Evolutionary conservation across 1,140 invertebrate genomes (phyloP), one percentile per base, ranked within the genome.

Genomic region (Drosophila paulistorum): DNA sequence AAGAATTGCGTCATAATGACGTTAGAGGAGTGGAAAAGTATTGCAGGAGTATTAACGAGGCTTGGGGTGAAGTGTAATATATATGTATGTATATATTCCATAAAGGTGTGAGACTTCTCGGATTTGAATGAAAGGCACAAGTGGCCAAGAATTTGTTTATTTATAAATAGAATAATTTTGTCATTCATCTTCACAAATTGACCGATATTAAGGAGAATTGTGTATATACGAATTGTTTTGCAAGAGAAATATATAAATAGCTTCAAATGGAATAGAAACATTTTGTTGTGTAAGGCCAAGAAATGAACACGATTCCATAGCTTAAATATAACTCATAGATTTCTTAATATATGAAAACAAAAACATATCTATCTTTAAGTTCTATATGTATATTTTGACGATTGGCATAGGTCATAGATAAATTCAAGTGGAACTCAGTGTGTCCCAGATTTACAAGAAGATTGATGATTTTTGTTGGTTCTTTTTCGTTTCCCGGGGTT

Each of bases 131-230:
- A 70, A 60, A 45, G 58, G 57, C 48, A 57, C 75, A 65, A 71
- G 73, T 73, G 64, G 65, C 55, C 54, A 63, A 72, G 42, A 73
- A 68, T 23, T 63, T 68, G 0, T 51, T 5, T 45, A 42, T 7
- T 87, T 87, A 89, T 74, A 89, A 86, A 87, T 83, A 83, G 69
- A 48, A 51, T 45, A 54, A 67, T 83, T 79, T 85, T 75, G 81
- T 85, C 81, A 78, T 74, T 48, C 60, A 51, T 66, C 69, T 57
- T 58, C 51, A 67, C 17, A 55, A 42, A 68, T 70, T 84, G 82
- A 74, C 82, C 83, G 66, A 87, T 30, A 79, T 82, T 78, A 69
- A 7, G 62, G 62, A 39, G 73, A 26, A 60, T 51, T 37, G 64
- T 42, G 48, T 42, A 41, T n/a, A 35, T 17, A 23, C 7, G 42